Percentiles rank a stretch among this genome's conserved stretches.
Conservation (phyloP, 2,888 invertebrate species). For the Drosophila subsilvestris region DNA sequence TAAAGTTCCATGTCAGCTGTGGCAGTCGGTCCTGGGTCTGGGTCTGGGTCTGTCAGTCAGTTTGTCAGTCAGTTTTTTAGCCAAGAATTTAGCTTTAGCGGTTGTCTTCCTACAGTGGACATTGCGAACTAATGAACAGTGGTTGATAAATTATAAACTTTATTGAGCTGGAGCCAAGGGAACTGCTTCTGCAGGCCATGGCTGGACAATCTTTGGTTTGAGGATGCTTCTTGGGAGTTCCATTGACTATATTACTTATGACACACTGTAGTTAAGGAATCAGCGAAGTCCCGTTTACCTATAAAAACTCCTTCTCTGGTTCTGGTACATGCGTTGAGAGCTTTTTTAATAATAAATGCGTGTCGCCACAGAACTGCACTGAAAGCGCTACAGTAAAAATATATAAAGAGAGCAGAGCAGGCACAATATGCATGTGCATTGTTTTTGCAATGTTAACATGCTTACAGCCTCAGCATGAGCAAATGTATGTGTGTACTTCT, state of each 20-base stretch:
- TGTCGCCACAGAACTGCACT: slow-evolving; percentile 39
- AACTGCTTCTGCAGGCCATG: no score
- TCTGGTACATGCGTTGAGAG: slow-evolving; percentile 3
- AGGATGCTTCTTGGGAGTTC: neutral
- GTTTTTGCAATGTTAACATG: neutral
- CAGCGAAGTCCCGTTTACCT: neutral
- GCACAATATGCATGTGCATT: neutral
- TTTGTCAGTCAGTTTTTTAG: slow-evolving; percentile 13
- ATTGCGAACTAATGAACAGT: neutral
- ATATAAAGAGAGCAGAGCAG: no score
- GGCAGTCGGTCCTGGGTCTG: neutral
- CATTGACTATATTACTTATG: neutral
- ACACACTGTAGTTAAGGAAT: neutral
- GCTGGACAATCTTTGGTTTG: no score
- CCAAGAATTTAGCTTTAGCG: slow-evolving; percentile 9
- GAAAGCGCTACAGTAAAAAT: neutral
- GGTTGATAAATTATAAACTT: neutral
- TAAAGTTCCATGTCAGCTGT: slow-evolving; percentile 15
- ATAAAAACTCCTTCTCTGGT: neutral
- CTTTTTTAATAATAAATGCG: slow-evolving; percentile 39
- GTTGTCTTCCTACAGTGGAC: neutral
- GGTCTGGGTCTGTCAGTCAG: slow-evolving; percentile 1
- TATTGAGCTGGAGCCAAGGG: neutral
- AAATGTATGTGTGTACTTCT: neutral
- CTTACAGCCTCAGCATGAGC: neutral